Evolutionary conservation across 2,113 vertebrate genomes (phyloP), one percentile per base, ranked within the genome.

Genomic region (Myodes glareolus): DNA sequence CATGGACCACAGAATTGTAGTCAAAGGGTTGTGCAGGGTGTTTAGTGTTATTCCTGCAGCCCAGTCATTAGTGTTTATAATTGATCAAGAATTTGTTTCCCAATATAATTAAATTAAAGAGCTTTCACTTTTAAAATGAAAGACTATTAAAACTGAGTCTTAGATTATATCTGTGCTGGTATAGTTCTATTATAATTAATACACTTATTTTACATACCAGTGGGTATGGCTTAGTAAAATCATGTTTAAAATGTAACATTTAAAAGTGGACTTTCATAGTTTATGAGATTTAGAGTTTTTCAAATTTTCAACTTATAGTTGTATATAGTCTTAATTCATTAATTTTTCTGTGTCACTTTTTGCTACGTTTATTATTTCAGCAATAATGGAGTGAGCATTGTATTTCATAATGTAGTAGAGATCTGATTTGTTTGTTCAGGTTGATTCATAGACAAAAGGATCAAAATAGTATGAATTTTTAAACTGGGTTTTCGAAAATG

Each of bases 131-230:
- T 92, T 78, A 76, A 90, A 93, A 92, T 96, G 78, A 91, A 97
- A 86, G 36, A 80, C 3, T 85, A 33, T 76, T 77, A 67, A 86
- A 92, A 63, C 31, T 68, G 45, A 65, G 31, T n/a, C 93, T 95
- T 86, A 89, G 93, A 61, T 78, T 93, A 80, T 88, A 50, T 23
- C 65, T 94, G 7, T 91, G 67, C 55, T 87, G 11, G 17, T 68
- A 47, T 87, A 72, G 31, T 13, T 92, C 2, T 93, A 5, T 90
- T 82, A 21, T 77, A 93, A 90, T 17, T 86, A 87, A 52, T 70
- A 85, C n/a, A 89, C 76, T 81, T 91, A 70, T 63, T 97, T 97
- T 97, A 81, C 36, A 97, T 72, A 76, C 68, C 80, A 87, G 73
- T 39, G 47, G 76, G 61, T 92, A 90, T 75, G 73, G 9, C 33